Evolutionary conservation across 2,888 invertebrate genomes (phyloP).

Genomic region (Drosophila siamana): DNA sequence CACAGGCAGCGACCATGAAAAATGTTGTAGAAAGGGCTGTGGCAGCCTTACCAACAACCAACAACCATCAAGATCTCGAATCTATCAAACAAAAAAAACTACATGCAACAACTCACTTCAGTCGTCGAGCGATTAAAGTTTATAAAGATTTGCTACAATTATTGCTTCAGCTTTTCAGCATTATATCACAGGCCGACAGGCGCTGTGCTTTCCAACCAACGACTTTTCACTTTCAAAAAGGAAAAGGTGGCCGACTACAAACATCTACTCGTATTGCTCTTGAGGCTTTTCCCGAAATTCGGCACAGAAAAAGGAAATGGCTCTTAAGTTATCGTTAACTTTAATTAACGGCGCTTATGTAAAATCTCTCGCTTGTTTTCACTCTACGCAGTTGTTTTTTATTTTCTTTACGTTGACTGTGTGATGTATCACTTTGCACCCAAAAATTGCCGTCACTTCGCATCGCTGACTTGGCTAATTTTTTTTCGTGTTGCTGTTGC

Average conservation of each 20-base stretch:
- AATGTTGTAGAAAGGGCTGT: constrained; percentile 65
- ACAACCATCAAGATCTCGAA: constrained; percentile 4
- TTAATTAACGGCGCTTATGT: background rate
- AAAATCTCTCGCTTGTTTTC: background rate
- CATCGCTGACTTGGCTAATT: constrained; percentile 72
- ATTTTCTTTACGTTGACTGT: constrained; percentile 12
- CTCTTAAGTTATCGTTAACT: background rate
- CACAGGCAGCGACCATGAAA: constrained; percentile 76
- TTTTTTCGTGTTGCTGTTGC: constrained; percentile 8
- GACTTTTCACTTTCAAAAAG: background rate
- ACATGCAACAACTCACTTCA: constrained; percentile 12
- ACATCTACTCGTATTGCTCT: background rate
- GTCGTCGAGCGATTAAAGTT: background rate
- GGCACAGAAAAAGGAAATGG: background rate
- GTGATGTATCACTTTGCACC: constrained; percentile 18
- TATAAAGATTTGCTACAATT: background rate
- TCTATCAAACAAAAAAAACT: constrained; percentile 3
- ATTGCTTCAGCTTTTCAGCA: background rate
- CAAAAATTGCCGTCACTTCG: constrained; percentile 33
- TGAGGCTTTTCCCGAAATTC: background rate
- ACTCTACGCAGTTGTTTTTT: background rate
- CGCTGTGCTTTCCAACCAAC: background rate
- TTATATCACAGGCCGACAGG: background rate
- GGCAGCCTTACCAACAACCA: background rate
- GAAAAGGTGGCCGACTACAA: background rate